These are phyloP conservation scores for Dicrurus megarhynchus DNA, from an alignment of 2,113 vertebrate species.

Conservation along the genomic window DNA sequence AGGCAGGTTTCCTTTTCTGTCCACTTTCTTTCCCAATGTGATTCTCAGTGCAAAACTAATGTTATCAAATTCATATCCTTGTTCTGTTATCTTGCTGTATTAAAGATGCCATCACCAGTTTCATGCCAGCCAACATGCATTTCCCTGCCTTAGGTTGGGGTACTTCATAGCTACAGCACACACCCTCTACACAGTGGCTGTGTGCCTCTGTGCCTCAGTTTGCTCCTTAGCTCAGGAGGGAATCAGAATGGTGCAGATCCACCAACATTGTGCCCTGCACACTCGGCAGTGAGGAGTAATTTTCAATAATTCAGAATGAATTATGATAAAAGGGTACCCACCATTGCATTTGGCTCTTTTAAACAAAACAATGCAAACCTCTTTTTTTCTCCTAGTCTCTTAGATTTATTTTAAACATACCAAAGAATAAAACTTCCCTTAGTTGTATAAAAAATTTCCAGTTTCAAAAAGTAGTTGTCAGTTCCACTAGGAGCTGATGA, in stretches of 20 bases:
- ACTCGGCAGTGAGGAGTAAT: not conserved
- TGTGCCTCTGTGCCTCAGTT: accelerated
- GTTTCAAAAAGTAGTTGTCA: not conserved
- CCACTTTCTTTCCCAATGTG: not conserved
- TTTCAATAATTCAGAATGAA: not conserved
- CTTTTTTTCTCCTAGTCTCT: not conserved
- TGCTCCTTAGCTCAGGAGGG: not conserved
- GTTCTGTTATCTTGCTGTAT: not conserved
- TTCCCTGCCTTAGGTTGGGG: not conserved
- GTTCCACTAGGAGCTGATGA: not conserved
- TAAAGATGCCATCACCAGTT: not conserved
- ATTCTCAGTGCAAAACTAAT: not conserved
- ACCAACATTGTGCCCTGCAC: not conserved
- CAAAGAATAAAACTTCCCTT: not conserved
- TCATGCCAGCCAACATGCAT: not conserved
- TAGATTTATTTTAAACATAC: not conserved
- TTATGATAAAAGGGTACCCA: not conserved
- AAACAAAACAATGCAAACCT: not conserved
- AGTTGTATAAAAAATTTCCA: not conserved
- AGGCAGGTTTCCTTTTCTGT: not conserved
- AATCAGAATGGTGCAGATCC: not conserved
- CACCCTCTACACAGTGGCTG: accelerated
- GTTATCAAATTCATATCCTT: not conserved
- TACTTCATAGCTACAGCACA: not conserved
- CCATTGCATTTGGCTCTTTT: not conserved